Conservation (phyloP, 2,888 invertebrate species). For the Thyatira batis region DNA sequence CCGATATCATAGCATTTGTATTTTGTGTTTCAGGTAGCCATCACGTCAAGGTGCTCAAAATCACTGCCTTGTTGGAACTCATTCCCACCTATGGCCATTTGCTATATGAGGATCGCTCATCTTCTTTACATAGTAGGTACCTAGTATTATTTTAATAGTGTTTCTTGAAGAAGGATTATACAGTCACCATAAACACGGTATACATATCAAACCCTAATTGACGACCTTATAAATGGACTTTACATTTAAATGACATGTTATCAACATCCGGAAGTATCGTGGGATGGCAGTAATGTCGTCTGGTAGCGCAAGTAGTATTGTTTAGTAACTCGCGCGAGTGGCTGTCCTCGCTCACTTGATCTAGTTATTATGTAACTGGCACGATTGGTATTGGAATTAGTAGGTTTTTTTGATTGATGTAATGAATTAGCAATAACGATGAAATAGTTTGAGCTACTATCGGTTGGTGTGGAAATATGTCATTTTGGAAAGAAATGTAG, state of each 20-base stretch:
- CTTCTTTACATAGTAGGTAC: no score
- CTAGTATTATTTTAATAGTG: no score
- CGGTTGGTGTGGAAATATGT: background rate
- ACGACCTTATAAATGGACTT: background rate
- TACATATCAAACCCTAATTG: background rate
- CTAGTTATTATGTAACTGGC: conserved; percentile 39
- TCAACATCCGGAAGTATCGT: conserved; percentile 14
- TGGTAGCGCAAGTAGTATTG: conserved; percentile 4
- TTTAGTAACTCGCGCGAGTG: conserved; percentile 3
- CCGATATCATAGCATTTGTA: no score
- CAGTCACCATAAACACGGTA: no score
- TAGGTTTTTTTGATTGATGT: conserved; percentile 12
- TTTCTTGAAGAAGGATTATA: no score
- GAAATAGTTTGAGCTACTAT: background rate
- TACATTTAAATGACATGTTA: background rate
- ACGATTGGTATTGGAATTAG: conserved; percentile 9
- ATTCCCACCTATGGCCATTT: no score
- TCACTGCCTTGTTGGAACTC: no score
- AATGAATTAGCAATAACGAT: background rate
- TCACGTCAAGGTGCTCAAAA: no score
- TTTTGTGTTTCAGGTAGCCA: no score
- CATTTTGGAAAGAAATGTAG: background rate
- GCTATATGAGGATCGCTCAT: no score
- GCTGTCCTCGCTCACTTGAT: conserved; percentile 46
- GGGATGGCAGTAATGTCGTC: conserved; percentile 12